A percentile compares a stretch with the other conserved stretches of the same genome.
phyloP scores from a whole-genome alignment of 2,113 vertebrate species.

The Zeus faber region DNA sequence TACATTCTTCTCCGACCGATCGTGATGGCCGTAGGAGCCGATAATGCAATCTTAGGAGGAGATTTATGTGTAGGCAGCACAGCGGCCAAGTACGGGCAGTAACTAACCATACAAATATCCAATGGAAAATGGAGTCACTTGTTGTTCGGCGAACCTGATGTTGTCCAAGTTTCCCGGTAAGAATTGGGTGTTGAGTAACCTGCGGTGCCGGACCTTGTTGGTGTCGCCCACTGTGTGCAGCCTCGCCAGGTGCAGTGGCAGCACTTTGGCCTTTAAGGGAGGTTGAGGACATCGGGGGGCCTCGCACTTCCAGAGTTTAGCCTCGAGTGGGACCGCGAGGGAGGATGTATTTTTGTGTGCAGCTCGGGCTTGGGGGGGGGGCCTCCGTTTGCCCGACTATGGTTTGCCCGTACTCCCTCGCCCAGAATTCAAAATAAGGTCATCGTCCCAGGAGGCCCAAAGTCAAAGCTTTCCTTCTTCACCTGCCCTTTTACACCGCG shows the following conservation, averaged over 20 bases:
- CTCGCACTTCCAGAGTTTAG: conserved; percentile 44
- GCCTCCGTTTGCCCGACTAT: conserved; percentile 68
- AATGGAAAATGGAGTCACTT: too few relatives aligned
- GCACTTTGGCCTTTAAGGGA: conserved; percentile 65
- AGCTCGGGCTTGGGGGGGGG: conserved; percentile 44
- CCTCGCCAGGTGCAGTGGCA: conserved; percentile 20
- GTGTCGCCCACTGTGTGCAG: conserved; percentile 37
- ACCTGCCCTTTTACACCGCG: conserved; percentile 76
- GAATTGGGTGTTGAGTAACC: too few relatives aligned
- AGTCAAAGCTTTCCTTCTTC: conserved; percentile 76
- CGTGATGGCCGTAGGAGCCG: too few relatives aligned
- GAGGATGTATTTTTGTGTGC: conserved; percentile 8
- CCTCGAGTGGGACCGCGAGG: conserved; percentile 40
- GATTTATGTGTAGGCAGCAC: too few relatives aligned
- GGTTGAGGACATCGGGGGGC: conserved; percentile 56
- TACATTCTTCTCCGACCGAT: too few relatives aligned
- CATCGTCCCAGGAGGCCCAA: conserved; percentile 75
- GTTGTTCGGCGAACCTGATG: too few relatives aligned
- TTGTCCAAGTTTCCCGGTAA: too few relatives aligned
- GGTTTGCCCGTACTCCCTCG: conserved; percentile 47
- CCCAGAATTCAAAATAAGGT: conserved; percentile 86
- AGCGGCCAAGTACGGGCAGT: too few relatives aligned
- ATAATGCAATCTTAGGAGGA: too few relatives aligned
- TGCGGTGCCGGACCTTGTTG: too few relatives aligned
- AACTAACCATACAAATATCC: too few relatives aligned